phyloP scores from a whole-genome alignment of 92 coral and sea anemone species.

The Epizoanthus ramosus region DNA sequence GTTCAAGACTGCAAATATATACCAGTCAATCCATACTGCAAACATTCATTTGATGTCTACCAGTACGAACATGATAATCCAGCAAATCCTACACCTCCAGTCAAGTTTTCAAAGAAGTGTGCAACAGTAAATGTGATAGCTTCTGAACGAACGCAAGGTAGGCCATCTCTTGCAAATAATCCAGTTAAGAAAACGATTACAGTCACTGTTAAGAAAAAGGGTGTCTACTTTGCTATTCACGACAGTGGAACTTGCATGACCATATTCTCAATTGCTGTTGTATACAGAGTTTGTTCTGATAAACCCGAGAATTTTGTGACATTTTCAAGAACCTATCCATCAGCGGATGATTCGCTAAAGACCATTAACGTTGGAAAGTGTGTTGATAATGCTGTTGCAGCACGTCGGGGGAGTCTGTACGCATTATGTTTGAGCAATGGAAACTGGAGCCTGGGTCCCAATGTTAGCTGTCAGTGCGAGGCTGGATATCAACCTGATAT shows the following conservation, averaged over 20 bases:
- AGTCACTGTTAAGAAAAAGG: slow-evolving; percentile 12
- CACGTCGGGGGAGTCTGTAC: not conserved
- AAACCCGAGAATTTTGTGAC: not conserved
- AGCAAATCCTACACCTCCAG: not conserved
- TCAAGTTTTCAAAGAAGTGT: not conserved
- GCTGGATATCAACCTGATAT: slow-evolving; percentile 1
- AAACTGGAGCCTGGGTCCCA: too few species aligned
- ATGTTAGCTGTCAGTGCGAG: not conserved
- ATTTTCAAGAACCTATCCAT: not conserved
- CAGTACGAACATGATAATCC: too few species aligned
- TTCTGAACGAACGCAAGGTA: not conserved
- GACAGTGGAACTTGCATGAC: not conserved
- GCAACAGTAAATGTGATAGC: not conserved
- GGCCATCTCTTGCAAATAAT: slow-evolving; percentile 10
- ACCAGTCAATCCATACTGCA: too few species aligned
- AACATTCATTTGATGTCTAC: too few species aligned
- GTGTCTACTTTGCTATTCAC: slow-evolving; percentile 26
- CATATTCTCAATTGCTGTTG: too few species aligned
- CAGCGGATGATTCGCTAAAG: not conserved
- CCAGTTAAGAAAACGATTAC: not conserved
- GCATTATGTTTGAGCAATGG: not conserved
- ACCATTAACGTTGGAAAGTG: slow-evolving; percentile 6
- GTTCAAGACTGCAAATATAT: not conserved
- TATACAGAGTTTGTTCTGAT: too few species aligned
- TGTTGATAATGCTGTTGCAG: not conserved